Base-by-base conservation (phyloP, 2,797 vertebrate genomes). In the Paramormyrops hopkinsi region DNA sequence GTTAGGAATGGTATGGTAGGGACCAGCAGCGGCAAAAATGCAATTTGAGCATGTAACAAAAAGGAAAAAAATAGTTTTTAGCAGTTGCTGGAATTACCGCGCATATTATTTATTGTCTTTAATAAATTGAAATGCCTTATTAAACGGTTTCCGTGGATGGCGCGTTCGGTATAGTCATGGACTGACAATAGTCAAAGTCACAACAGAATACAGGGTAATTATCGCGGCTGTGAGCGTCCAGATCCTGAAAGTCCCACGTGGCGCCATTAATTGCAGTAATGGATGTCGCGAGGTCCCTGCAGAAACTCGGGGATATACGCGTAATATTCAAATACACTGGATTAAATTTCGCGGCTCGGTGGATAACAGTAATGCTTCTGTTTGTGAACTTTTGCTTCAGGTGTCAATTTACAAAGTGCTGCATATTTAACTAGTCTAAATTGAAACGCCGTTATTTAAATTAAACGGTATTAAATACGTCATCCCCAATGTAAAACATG, bases 1-100 rank as follows among this genome's bases (percentile, higher is more conserved):
- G n/a, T 93, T 93, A 94, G 94, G 94, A 95, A 93, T 95, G 95
- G 94, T 96, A 96, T 95, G 90, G 95, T 93, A 93, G 93, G 93
- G 94, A 93, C 93, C 93, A 93, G 92, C 92, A 94, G 94, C 94
- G 93, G 94, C 91, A 94, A 93, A 93, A 92, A 93, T 93, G 94
- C 93, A 93, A 91, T 92, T 92, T 93, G 92, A 93, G 90, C 91
- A 93, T 17, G 7, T 1, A 25, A 46, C 19, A n/a, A 17, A 76
- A 56, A 46, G n/a, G 29, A 29, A 51, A 51, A 53, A 53, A 53
- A 17, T 3, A n/a, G 4, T 89, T 9, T 56, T 83, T 51, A 4
- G 41, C 53, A 1, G 56, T 29, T n/a, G 19, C 9, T 44, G 2
- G 76, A 9, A 37, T 56, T 25, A 12, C 7, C 11, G 17, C 41